Conservation (phyloP, 2,113 vertebrate species). For the Pantherophis guttatus region DNA sequence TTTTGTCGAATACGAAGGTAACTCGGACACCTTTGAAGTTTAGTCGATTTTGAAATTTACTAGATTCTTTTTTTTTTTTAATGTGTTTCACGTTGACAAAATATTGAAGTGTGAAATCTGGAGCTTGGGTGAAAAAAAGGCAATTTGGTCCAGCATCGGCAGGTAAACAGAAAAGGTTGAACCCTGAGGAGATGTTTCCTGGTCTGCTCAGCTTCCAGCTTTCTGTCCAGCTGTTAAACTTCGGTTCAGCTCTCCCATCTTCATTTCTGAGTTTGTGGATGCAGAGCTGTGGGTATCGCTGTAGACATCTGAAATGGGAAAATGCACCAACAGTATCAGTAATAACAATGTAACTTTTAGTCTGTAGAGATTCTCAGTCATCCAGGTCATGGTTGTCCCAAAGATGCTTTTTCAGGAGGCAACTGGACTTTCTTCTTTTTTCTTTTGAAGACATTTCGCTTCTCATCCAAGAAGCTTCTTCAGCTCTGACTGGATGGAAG, state of each 20-base stretch:
- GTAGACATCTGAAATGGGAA: constrained; percentile 76
- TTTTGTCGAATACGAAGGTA: constrained; percentile 41
- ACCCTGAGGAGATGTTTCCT: constrained; percentile 52
- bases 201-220: constrained; percentile 66
- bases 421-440: too few species aligned
- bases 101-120: constrained; percentile 49
- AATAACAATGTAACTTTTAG: not conserved
- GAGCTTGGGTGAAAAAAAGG: constrained; percentile 45
- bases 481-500: too few species aligned
- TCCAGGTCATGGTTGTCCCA: too few species aligned
- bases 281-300: constrained; percentile 74
- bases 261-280: constrained; percentile 72
- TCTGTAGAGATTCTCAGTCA: too few species aligned
- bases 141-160: constrained; percentile 54
- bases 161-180: constrained; percentile 35
- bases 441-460: too few species aligned
- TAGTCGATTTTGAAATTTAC: constrained; percentile 40
- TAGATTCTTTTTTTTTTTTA: not conserved
- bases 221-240: constrained; percentile 71
- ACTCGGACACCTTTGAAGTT: constrained; percentile 33
- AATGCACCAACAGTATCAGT: constrained; percentile 31
- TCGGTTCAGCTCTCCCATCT: constrained; percentile 64
- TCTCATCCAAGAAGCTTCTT: too few species aligned
- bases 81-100: constrained; percentile 23
- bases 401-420: too few species aligned